Evolutionary conservation across 2,888 invertebrate genomes (phyloP), one percentile per base, ranked within the genome.

Genomic region (Oxyteleia sp.): DNA sequence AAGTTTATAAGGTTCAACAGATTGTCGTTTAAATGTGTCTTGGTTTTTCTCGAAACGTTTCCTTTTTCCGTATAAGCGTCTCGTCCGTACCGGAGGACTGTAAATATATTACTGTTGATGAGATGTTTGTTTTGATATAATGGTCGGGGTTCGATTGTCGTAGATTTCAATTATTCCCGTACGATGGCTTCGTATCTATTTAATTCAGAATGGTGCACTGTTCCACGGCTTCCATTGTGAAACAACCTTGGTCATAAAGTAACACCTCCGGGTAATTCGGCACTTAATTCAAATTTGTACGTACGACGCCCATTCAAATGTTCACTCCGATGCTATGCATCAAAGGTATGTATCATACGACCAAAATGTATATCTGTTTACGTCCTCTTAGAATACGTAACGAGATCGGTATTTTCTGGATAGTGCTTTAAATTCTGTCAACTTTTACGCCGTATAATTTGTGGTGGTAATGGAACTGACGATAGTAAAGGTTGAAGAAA

Each of bases 201-300:
- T 76, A 76, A 76, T 76, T 76, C 76, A n/a, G 13, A 59, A 59
- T 51, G 11, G 41, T 23, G 26, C 15, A 32, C 29, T 13, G 38
- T 57, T 68, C 68, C 20, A 41, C 29, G 66, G 41, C 18, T 68
- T 20, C 41, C 64, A 66, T 64, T 64, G 64, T 75, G 63, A 49
- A 57, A 29, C 63, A 43, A 45, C 23, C 53, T 61, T 43, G 61
- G 61, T 29, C 76, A 76, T 76, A 68, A 76, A 68, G 68, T 76
- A 68, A 76, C 61, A 61, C 59, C 61, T 76, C 61, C 29, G 53
- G 76, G 61, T 76, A 68, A 68, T 76, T 51, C 61, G 53, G 61
- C 26, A 59, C 76, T 76, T 76, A 76, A 76, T 76, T 76, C 76
- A 66, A 76, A 76, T 76, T 76, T 76, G 76, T 59, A 66, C 59